Evolutionary conservation across 2,113 vertebrate genomes (phyloP).

Genomic region (Gallinago undulata): DNA sequence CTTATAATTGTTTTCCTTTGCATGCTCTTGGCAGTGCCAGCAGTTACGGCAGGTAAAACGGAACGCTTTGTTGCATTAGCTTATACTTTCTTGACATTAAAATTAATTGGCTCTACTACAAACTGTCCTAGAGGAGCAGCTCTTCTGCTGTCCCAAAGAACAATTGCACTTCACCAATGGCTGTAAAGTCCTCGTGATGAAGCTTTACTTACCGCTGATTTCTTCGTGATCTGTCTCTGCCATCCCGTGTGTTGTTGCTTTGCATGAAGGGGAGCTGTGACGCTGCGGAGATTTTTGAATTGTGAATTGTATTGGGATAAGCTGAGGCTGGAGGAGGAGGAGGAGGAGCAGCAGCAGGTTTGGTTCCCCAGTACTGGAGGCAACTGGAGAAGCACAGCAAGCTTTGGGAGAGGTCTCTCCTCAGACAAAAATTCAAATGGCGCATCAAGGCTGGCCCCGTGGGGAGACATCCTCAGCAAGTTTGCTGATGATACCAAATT

Average conservation of each 20-base stretch:
- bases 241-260: background rate
- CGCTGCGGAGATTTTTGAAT: background rate
- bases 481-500: too few species aligned
- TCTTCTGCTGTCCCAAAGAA: background rate
- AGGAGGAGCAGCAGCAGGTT: background rate
- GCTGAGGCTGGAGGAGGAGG: background rate
- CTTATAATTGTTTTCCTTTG: fast-evolving
- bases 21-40: background rate
- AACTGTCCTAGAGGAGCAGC: background rate
- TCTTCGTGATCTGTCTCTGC: background rate
- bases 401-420: background rate
- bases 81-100: background rate
- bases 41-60: background rate
- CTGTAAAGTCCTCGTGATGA: background rate
- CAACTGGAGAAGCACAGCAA: background rate
- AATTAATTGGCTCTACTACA: background rate
- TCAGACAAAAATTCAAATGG: fast-evolving
- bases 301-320: background rate
- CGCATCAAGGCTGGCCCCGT: background rate
- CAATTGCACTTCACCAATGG: background rate
- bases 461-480: background rate
- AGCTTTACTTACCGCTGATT: background rate
- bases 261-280: background rate
- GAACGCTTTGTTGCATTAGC: background rate
- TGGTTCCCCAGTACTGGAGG: background rate